Percentiles rank a stretch among this genome's conserved stretches.
Evolutionary conservation across 2,797 vertebrate species (phyloP).

Genomic region (Centropyge bicolor): DNA sequence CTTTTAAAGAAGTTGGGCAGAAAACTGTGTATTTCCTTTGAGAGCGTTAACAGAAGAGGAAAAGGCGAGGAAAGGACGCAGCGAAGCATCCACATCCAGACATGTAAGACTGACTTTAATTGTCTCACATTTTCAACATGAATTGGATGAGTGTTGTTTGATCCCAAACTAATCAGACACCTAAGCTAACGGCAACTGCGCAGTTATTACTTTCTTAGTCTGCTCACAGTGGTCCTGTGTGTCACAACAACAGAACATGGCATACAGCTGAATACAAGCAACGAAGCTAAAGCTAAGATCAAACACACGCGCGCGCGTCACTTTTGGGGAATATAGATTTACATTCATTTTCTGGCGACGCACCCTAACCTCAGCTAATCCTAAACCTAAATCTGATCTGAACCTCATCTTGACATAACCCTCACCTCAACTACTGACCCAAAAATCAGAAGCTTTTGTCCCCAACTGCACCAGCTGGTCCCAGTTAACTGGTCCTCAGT

Average conservation of each 20-base stretch:
- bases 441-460: too few relatives aligned
- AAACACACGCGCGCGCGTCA: background rate
- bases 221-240: background rate
- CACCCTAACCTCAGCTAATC: too few relatives aligned
- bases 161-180: too few relatives aligned
- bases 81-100: background rate
- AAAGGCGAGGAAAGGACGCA: background rate
- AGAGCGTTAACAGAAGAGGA: background rate
- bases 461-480: too few relatives aligned
- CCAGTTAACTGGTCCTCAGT: too few relatives aligned
- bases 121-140: background rate
- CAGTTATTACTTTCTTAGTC: background rate
- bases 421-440: too few relatives aligned
- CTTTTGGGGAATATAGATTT: too few relatives aligned
- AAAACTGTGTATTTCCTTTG: background rate
- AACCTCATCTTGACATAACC: too few relatives aligned
- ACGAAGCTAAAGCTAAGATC: background rate
- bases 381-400: too few relatives aligned
- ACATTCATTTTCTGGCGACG: too few relatives aligned
- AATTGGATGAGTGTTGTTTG: too few relatives aligned
- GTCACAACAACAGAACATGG: background rate
- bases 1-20: background rate
- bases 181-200: too few relatives aligned
- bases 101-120: constrained; percentile 13
- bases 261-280: background rate